Percentiles rank a stretch among this genome's conserved stretches.
These are phyloP conservation scores for Mareca strepera DNA, from an alignment of 2,797 vertebrate genomes.

Conservation along the genomic window DNA sequence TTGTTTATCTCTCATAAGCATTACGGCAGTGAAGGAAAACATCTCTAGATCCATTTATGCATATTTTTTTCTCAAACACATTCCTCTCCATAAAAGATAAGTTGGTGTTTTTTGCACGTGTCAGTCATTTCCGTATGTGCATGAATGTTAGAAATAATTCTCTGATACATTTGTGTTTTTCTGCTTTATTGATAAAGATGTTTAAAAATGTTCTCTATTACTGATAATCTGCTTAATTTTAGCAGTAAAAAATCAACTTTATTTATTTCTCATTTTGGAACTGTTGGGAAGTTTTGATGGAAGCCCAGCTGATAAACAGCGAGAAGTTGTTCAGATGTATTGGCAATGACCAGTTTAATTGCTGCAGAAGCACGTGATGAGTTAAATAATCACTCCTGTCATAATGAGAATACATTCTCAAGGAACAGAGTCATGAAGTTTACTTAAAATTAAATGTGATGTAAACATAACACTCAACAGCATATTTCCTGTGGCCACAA, in stretches of 20 bases:
- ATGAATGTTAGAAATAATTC: rapidly evolving
- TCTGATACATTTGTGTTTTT: background rate
- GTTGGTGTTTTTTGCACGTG: background rate
- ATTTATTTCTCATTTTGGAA: background rate
- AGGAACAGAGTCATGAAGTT: background rate
- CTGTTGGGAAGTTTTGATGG: background rate
- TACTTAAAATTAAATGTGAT: background rate
- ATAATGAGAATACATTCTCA: background rate
- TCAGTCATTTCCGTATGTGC: background rate
- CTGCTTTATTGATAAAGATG: background rate
- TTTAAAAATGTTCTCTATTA: background rate
- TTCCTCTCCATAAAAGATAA: background rate
- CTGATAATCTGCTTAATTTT: background rate
- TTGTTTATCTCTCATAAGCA: background rate
- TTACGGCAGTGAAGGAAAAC: background rate
- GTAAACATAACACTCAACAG: background rate
- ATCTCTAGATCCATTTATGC: background rate
- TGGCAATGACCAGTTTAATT: background rate
- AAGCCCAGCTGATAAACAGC: background rate
- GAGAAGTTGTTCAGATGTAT: background rate
- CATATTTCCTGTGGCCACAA: background rate
- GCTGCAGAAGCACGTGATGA: background rate
- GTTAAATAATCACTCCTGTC: background rate
- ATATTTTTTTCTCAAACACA: background rate
- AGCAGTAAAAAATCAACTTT: background rate